Evolutionary conservation across 2,797 vertebrate species (phyloP).

Genomic region (Rhinophrynus dorsalis): DNA sequence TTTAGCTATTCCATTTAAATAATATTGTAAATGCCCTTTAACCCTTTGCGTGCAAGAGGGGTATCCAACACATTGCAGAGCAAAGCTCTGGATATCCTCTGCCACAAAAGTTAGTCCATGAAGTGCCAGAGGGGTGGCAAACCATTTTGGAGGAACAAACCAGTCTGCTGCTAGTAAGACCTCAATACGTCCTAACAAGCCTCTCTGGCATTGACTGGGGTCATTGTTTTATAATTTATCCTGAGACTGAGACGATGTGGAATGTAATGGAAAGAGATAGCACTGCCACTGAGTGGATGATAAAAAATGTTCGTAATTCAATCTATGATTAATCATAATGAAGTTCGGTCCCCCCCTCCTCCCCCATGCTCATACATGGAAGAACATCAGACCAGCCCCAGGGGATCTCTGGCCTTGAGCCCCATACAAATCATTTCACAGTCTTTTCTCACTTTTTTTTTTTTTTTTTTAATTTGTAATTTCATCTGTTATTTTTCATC

Average conservation of each 20-base stretch:
- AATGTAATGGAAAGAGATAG: constrained; percentile 22
- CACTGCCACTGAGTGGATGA: constrained; percentile 3
- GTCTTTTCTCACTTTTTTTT: neutral
- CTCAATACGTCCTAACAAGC: too few species aligned
- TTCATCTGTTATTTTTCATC: neutral
- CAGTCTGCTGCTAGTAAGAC: too few species aligned
- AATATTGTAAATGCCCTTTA: too few species aligned
- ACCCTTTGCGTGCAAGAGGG: too few species aligned
- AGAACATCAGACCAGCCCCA: constrained; percentile 36
- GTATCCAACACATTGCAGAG: too few species aligned
- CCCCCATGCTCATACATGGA: constrained; percentile 24
- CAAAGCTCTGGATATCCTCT: too few species aligned
- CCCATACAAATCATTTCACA: constrained; percentile 27
- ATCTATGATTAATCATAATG: constrained; percentile 41
- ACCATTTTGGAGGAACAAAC: too few species aligned
- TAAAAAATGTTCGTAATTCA: constrained; percentile 32
- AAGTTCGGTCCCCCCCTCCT: constrained; percentile 24
- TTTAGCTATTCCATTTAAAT: too few species aligned
- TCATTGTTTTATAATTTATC: too few species aligned
- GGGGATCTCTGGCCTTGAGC: constrained; percentile 35
- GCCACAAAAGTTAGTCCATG: too few species aligned
- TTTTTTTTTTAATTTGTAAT: neutral
- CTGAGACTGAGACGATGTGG: constrained; percentile 18
- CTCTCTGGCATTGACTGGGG: too few species aligned
- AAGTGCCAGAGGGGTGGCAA: too few species aligned